Percentiles rank a stretch among this genome's conserved stretches.
These are phyloP conservation scores for Apodemus speciosus DNA, from an alignment of 2,113 vertebrate species.

Conservation along the genomic window DNA sequence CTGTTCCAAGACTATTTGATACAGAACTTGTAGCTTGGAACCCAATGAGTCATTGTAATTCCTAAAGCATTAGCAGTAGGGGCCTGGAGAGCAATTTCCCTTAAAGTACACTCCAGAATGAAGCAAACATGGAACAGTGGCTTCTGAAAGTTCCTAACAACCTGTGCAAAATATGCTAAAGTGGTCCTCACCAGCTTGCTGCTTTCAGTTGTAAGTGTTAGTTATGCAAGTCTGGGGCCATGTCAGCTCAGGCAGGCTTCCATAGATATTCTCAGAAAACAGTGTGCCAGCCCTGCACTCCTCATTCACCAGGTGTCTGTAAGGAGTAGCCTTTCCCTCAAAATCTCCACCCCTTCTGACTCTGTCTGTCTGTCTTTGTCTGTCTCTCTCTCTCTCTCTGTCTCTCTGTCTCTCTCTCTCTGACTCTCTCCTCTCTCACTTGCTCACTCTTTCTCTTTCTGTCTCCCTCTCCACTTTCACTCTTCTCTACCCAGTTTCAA, in stretches of 20 bases:
- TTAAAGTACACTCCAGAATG: conserved; percentile 36
- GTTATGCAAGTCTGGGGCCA: not conserved
- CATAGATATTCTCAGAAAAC: not conserved
- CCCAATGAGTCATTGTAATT: conserved; percentile 2
- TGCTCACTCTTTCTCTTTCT: no score
- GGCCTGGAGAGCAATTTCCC: conserved; percentile 46
- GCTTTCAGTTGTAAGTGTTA: conserved; percentile 3
- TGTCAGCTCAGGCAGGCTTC: not conserved
- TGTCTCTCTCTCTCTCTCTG: not conserved
- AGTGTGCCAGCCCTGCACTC: not conserved
- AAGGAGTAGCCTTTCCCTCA: not conserved
- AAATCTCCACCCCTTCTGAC: not conserved
- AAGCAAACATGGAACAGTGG: not conserved
- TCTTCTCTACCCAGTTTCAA: not conserved
- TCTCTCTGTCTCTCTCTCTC: not conserved
- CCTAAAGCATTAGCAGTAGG: not conserved
- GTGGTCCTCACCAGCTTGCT: conserved; percentile 26
- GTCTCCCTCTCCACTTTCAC: not conserved
- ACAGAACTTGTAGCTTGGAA: not conserved
- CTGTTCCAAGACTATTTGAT: not conserved
- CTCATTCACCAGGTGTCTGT: not conserved
- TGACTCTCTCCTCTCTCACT: not conserved
- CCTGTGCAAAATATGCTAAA: conserved; percentile 46
- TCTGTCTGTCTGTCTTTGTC: not conserved
- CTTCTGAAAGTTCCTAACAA: conserved; percentile 61